Percentiles rank a stretch among this genome's conserved stretches.
Evolutionary conservation across 2,113 vertebrate genomes (phyloP).

Genomic region (Dissostichus mawsoni): DNA sequence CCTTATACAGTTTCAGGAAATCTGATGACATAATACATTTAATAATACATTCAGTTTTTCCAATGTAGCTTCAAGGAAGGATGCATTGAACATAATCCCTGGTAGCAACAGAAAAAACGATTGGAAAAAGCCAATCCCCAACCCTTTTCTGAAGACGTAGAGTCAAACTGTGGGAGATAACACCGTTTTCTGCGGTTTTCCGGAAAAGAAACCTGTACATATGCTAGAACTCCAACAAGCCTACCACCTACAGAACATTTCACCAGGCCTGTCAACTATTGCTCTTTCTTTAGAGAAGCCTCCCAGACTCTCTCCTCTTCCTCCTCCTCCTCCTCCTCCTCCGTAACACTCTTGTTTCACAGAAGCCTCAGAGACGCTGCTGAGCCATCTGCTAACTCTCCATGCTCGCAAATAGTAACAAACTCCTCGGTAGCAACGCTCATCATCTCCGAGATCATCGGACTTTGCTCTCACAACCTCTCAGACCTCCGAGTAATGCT

Average conservation of each 20-base stretch:
- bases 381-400: constrained; percentile 66
- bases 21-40: too few relatives aligned
- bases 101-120: neutral
- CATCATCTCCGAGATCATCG: constrained; percentile 26
- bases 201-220: neutral
- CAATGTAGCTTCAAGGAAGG: too few relatives aligned
- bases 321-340: neutral
- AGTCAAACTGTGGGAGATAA: neutral
- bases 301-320: constrained; percentile 11
- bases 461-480: constrained; percentile 38
- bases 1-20: too few relatives aligned
- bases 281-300: constrained; percentile 7
- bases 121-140: neutral
- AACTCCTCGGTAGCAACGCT: constrained; percentile 27
- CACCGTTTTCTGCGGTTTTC: neutral
- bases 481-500: neutral
- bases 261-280: constrained; percentile 18
- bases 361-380: constrained; percentile 45
- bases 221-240: constrained; percentile 23
- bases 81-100: too few relatives aligned
- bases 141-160: neutral
- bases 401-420: constrained; percentile 19
- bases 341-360: constrained; percentile 29
- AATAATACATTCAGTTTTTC: too few relatives aligned
- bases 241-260: constrained; percentile 27